These are phyloP conservation scores for Unio delphinus DNA, from an alignment of 2,888 invertebrate genomes.

Conservation along the genomic window DNA sequence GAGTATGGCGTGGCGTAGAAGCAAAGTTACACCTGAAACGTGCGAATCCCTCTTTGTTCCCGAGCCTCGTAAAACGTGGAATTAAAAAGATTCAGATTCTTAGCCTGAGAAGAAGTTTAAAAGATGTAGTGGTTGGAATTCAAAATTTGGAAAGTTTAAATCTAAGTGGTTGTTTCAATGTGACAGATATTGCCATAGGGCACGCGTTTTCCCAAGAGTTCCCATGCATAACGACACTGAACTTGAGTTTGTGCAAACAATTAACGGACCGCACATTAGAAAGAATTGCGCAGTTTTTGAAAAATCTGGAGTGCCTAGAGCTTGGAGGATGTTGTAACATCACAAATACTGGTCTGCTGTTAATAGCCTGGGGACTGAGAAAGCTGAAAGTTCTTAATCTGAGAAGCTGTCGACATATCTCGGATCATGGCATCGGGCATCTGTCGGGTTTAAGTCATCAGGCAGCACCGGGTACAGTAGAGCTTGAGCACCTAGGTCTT, in stretches of 20 bases:
- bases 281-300: slow-evolving; percentile 86
- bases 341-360: slow-evolving; percentile 87
- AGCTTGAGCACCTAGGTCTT: slow-evolving; percentile 87
- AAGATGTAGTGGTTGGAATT: slow-evolving; percentile 88
- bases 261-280: slow-evolving; percentile 92
- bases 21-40: slow-evolving; percentile 88
- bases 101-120: slow-evolving; percentile 84
- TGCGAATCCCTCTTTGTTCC: slow-evolving; percentile 87
- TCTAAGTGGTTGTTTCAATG: slow-evolving; percentile 93
- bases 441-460: slow-evolving; percentile 74
- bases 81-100: slow-evolving; percentile 91
- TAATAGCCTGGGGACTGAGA: slow-evolving; percentile 90
- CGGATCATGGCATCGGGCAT: slow-evolving; percentile 91
- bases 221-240: slow-evolving; percentile 84
- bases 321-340: slow-evolving; percentile 93
- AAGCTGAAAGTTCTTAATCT: slow-evolving; percentile 88
- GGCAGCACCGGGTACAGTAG: slow-evolving; percentile 74
- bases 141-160: slow-evolving; percentile 90
- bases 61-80: slow-evolving; percentile 88
- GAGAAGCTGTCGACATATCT: slow-evolving; percentile 92
- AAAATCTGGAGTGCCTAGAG: slow-evolving; percentile 88
- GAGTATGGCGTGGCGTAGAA: slow-evolving; percentile 94
- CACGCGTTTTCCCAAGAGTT: slow-evolving; percentile 85
- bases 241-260: slow-evolving; percentile 94
- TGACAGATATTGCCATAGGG: slow-evolving; percentile 87